Conservation (phyloP, 2,797 vertebrate genomes). For the Percopsis omiscomaycus region DNA sequence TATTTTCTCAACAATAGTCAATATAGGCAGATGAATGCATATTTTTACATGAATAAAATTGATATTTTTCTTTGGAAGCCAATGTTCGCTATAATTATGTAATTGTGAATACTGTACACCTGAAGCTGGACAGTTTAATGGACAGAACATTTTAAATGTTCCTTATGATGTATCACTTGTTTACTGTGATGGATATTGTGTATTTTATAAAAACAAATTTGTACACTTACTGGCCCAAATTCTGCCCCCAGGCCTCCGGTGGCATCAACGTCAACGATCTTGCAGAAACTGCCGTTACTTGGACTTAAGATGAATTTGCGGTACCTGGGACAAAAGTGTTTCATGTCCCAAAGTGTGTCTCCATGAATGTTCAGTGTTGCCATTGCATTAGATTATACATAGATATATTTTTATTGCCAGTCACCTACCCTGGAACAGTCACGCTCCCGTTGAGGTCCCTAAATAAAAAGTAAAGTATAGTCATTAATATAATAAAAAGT, state of each 20-base stretch:
- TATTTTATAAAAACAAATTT: too few species aligned
- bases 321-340: slow-evolving; percentile 68
- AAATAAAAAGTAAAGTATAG: slow-evolving; percentile 21
- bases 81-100: too few species aligned
- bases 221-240: slow-evolving; percentile 72
- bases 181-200: too few species aligned
- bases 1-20: too few species aligned
- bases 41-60: too few species aligned
- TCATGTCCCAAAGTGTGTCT: neutral
- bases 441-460: slow-evolving; percentile 83
- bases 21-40: too few species aligned
- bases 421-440: slow-evolving; percentile 83
- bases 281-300: slow-evolving; percentile 60
- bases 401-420: neutral
- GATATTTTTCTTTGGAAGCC: too few species aligned
- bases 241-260: slow-evolving; percentile 85
- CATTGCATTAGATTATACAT: neutral
- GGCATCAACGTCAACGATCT: slow-evolving; percentile 88
- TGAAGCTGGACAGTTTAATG: too few species aligned
- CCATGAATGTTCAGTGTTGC: neutral
- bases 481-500: neutral
- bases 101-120: too few species aligned
- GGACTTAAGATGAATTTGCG: slow-evolving; percentile 87
- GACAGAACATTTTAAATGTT: too few species aligned
- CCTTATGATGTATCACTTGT: too few species aligned